Base-by-base conservation (phyloP, 2,797 vertebrate genomes). In the Kryptolebias ocellatus region DNA sequence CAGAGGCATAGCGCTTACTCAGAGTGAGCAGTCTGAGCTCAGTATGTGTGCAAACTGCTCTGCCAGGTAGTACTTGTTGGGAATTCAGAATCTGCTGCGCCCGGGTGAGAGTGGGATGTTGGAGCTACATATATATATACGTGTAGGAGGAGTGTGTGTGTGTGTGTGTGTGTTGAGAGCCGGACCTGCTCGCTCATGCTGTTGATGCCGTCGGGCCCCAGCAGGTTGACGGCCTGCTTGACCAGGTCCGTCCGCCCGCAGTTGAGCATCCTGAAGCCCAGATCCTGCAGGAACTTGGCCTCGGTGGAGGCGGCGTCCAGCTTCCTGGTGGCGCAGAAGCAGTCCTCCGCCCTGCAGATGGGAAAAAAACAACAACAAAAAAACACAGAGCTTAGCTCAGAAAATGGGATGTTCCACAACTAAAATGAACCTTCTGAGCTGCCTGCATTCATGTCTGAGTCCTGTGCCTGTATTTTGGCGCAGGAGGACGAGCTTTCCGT, bases 241-340 rank as follows among this genome's bases (percentile, higher is more conserved):
- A 95, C 93, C 78, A 95, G 90, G 83, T 95, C 94, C 1, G 93
- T 94, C 47, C 94, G 90, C 18, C 94, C 94, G 2, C 92, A 94
- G 90, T 93, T 95, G 29, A 95, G 92, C 94, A 95, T 95, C 72
- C 94, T 92, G 90, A 95, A 95, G 46, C 93, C 94, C 83, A 95
- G 90, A 53, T 95, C 92, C 90, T 93, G 93, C 81, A 93, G 87
- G 81, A 95, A 94, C 83, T 93, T 94, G 66, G 91, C 93, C 84
- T 95, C 94, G 0, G 93, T 93, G 83, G 93, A 93, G 34, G 91
- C 89, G 0, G 93, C 91, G 2, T 95, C 93, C 72, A 94, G 87
- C 69, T 95, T 94, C 14, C 90, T 84, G 50, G 91, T 90, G 17
- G 92, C 91, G 54, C 91, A 94, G 87, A 94, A 92, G 60, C 93